Evolutionary conservation across 2,113 vertebrate genomes (phyloP).

Genomic region (Centropus bengalensis): DNA sequence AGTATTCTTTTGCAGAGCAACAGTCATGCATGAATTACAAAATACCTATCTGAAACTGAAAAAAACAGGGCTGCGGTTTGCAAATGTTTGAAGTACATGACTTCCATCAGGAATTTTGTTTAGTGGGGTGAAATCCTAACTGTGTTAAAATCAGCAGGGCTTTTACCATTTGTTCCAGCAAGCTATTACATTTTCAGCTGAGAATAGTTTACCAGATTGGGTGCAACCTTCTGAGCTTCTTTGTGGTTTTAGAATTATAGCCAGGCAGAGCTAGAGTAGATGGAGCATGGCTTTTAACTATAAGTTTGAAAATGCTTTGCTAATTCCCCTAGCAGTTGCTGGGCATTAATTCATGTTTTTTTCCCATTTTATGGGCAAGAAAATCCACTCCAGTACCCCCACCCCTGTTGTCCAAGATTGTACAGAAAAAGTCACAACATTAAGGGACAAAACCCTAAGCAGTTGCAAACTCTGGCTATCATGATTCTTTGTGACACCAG

Average conservation of each 20-base stretch:
- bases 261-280: not conserved
- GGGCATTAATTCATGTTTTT: not conserved
- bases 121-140: conserved; percentile 34
- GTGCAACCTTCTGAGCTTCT: not conserved
- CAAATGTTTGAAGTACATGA: conserved; percentile 22
- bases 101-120: conserved; percentile 12
- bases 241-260: conserved; percentile 14
- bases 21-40: not conserved
- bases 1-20: not conserved
- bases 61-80: not conserved
- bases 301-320: not conserved
- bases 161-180: conserved; percentile 54
- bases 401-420: not conserved
- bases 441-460: not conserved
- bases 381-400: not conserved
- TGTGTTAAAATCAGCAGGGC: conserved; percentile 30
- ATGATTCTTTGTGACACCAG: not conserved
- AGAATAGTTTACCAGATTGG: conserved; percentile 4
- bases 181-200: not conserved
- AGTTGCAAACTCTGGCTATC: not conserved
- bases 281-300: not conserved
- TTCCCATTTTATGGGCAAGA: not conserved
- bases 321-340: not conserved
- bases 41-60: conserved; percentile 29
- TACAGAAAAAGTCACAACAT: not conserved